A percentile compares a stretch with the other conserved stretches of the same genome.
phyloP scores from a whole-genome alignment of 2,888 invertebrate genomes.

The Phengaris alcon region DNA sequence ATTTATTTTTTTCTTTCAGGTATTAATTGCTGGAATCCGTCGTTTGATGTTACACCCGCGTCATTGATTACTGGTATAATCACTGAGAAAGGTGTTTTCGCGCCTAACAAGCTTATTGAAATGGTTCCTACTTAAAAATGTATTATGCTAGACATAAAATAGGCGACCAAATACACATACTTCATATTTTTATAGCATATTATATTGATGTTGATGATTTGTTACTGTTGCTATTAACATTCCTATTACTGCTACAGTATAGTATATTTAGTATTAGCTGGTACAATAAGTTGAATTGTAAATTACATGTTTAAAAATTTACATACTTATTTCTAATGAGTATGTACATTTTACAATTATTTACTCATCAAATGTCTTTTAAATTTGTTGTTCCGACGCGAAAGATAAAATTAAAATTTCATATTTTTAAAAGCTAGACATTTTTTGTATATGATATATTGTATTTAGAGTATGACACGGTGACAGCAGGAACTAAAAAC shows the following conservation, averaged over 20 bases:
- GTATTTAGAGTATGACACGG: too few species aligned
- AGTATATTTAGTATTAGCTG: too few species aligned
- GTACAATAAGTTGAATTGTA: too few species aligned
- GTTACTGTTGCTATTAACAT: background rate
- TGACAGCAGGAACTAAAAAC: too few species aligned
- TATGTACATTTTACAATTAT: too few species aligned
- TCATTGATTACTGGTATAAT: constrained; percentile 94
- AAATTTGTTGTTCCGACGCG: too few species aligned
- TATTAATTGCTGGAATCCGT: constrained; percentile 97
- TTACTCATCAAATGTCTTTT: too few species aligned
- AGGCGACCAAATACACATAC: background rate
- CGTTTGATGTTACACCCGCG: constrained; percentile 98
- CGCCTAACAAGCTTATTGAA: constrained; percentile 75
- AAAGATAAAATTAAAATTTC: too few species aligned
- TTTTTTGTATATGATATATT: too few species aligned
- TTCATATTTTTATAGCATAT: background rate
- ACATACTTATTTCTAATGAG: too few species aligned
- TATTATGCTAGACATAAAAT: background rate
- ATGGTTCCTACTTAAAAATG: constrained; percentile 39
- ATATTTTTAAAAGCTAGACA: too few species aligned
- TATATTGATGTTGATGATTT: background rate
- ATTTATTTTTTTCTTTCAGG: constrained; percentile 74
- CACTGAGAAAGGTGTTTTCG: constrained; percentile 94
- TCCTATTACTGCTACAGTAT: background rate
- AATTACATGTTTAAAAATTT: too few species aligned